These are phyloP conservation scores for Cheumatopsyche charites DNA, from an alignment of 1,140 invertebrate species.

Conservation along the genomic window DNA sequence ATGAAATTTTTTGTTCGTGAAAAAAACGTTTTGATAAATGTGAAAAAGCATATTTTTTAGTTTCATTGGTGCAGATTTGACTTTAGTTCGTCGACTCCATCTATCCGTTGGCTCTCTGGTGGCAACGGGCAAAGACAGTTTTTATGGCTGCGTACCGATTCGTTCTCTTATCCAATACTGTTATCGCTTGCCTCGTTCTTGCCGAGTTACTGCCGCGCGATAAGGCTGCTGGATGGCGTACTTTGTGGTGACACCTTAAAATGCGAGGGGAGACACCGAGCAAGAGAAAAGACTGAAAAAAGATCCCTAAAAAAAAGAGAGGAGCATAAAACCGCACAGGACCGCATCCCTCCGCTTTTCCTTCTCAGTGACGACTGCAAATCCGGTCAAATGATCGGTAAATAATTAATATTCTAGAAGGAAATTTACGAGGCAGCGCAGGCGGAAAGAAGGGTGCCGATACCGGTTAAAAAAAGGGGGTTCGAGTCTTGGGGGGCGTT, in stretches of 20 bases:
- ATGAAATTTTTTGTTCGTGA: not conserved
- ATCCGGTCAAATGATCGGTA: constrained; percentile 31
- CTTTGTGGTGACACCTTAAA: constrained; percentile 43
- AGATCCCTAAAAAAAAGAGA: not conserved
- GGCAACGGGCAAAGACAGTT: constrained; percentile 39
- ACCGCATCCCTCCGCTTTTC: too few species aligned
- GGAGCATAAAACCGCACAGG: too few species aligned
- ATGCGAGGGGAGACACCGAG: constrained; percentile 11
- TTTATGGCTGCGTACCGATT: constrained; percentile 45
- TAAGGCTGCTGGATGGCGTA: constrained; percentile 36
- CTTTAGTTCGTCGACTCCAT: constrained; percentile 19
- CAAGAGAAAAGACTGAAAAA: not conserved
- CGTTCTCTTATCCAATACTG: constrained; percentile 41
- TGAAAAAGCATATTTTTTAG: not conserved
- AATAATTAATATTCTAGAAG: constrained; percentile 33
- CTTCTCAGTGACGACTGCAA: not conserved
- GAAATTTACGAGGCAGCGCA: not conserved
- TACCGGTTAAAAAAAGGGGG: too few species aligned
- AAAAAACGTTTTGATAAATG: too few species aligned
- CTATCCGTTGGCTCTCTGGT: constrained; percentile 18
- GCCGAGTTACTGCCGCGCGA: constrained; percentile 36
- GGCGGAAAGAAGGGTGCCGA: too few species aligned
- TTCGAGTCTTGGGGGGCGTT: too few species aligned
- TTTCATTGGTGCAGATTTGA: not conserved
- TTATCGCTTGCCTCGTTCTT: constrained; percentile 34